Conservation (phyloP, 1,140 invertebrate genomes). For the Heliconius eleuchia region DNA sequence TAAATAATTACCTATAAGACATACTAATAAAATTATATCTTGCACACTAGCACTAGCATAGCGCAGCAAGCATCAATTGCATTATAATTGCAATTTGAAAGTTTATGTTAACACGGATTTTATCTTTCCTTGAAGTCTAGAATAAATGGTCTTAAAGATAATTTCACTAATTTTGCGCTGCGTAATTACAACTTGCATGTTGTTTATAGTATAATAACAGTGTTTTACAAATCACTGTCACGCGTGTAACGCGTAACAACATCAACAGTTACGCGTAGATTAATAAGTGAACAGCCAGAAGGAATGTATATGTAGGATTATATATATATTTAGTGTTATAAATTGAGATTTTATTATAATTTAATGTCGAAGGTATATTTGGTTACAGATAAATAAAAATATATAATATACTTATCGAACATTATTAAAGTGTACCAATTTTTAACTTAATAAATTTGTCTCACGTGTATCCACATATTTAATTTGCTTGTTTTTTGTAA, state of each 20-base stretch:
- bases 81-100: constrained; percentile 5
- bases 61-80: background rate
- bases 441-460: no score
- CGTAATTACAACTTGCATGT: constrained; percentile 2
- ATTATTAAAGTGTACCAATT: no score
- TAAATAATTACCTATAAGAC: background rate
- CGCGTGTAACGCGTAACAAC: background rate
- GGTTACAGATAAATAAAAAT: no score
- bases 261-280: background rate
- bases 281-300: background rate
- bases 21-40: background rate
- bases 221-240: constrained; percentile 3
- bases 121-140: constrained; percentile 5
- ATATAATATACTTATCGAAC: no score
- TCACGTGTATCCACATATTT: no score
- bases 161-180: constrained; percentile 8
- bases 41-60: background rate
- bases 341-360: no score
- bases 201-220: constrained; percentile 12
- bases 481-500: no score
- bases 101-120: constrained; percentile 15
- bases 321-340: background rate
- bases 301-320: background rate
- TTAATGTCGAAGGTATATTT: no score
- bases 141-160: constrained; percentile 3